Conservation (phyloP, 2,797 vertebrate species). For the Spinibarbus caldwelli region DNA sequence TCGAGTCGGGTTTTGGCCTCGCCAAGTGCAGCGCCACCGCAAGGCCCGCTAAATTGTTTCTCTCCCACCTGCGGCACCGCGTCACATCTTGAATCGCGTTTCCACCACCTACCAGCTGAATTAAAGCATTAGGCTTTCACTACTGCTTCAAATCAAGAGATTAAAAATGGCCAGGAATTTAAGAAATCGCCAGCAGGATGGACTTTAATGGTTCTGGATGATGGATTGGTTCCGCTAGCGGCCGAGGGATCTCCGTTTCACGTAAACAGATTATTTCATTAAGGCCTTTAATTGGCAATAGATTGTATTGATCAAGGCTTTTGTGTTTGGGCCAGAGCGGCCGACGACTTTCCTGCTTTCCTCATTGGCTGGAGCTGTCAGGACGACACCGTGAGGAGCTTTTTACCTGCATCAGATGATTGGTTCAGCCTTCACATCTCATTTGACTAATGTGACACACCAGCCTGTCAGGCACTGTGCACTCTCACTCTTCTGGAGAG, state of each 20-base stretch:
- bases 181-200: constrained; percentile 26
- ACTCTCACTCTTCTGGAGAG: constrained; percentile 56
- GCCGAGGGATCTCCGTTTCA: constrained; percentile 26
- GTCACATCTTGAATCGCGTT: constrained; percentile 57
- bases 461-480: constrained; percentile 54
- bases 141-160: constrained; percentile 41
- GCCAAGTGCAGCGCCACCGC: constrained; percentile 51
- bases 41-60: constrained; percentile 23
- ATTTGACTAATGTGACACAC: constrained; percentile 64
- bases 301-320: constrained; percentile 44
- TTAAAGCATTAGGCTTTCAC: constrained; percentile 47
- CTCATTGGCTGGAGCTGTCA: constrained; percentile 51
- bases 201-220: constrained; percentile 49
- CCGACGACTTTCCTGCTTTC: constrained; percentile 34
- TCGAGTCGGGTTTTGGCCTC: constrained; percentile 27
- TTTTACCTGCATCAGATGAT: constrained; percentile 57
- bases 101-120: constrained; percentile 45
- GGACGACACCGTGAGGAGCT: constrained; percentile 43
- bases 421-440: constrained; percentile 63
- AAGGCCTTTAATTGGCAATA: constrained; percentile 53
- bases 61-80: constrained; percentile 32
- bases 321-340: constrained; percentile 22
- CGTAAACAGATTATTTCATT: constrained; percentile 55
- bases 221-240: constrained; percentile 37
- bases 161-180: constrained; percentile 39